phyloP scores from a whole-genome alignment of 2,797 vertebrate genomes.

The Thamnophis elegans region DNA sequence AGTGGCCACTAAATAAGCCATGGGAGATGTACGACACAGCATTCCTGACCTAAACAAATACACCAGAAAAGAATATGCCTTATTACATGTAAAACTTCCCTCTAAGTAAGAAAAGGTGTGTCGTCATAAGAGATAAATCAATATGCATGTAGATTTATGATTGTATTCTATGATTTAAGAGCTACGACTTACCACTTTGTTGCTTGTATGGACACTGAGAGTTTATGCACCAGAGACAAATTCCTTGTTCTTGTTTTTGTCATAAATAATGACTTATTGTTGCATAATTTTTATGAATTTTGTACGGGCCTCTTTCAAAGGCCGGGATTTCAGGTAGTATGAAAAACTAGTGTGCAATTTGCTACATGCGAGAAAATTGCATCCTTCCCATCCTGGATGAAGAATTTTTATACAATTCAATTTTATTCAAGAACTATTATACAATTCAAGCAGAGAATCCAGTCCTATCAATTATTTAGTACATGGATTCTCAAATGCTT shows the following conservation, averaged over 20 bases:
- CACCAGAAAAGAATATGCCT: neutral
- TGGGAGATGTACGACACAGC: neutral
- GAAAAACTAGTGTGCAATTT: neutral
- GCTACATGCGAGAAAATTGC: neutral
- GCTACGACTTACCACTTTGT: neutral
- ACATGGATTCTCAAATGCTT: neutral
- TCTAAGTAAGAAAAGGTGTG: neutral
- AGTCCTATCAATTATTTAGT: neutral
- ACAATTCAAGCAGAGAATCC: neutral
- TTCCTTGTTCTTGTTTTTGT: neutral
- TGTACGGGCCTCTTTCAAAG: neutral
- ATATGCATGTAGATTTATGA: neutral
- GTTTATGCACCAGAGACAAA: neutral
- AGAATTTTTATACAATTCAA: neutral
- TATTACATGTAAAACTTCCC: neutral
- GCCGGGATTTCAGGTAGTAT: neutral
- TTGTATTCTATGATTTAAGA: neutral
- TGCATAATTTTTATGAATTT: neutral
- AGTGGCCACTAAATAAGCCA: neutral
- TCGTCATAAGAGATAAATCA: neutral
- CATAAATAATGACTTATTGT: neutral
- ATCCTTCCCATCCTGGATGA: neutral
- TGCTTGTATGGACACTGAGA: neutral
- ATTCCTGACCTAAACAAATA: neutral
- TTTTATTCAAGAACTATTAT: neutral